These are phyloP conservation scores for Carabus problematicus DNA, from an alignment of 2,888 invertebrate genomes.

Conservation along the genomic window DNA sequence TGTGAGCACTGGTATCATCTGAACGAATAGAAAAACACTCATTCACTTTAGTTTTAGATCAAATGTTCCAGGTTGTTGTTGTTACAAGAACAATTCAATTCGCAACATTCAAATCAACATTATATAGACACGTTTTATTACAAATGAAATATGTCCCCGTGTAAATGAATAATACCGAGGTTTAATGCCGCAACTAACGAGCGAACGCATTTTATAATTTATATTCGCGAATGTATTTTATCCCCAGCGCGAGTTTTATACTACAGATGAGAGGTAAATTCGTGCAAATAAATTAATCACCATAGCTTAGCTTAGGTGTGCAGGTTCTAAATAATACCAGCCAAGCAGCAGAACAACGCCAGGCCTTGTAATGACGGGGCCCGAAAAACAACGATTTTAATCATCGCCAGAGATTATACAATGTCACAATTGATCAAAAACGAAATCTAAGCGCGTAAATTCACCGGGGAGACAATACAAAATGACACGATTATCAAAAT, in stretches of 20 bases:
- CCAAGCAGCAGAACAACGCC: no score
- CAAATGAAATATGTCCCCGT: no score
- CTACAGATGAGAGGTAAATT: constrained; percentile 8
- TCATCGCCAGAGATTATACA: constrained; percentile 25
- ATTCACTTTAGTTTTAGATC: no score
- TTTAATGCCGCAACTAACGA: not conserved
- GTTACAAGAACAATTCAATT: no score
- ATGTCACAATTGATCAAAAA: constrained; percentile 38
- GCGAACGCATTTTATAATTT: constrained; percentile 5
- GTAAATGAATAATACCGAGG: no score
- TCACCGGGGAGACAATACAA: constrained; percentile 31
- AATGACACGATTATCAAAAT: constrained; percentile 38
- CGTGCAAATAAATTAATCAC: constrained; percentile 31
- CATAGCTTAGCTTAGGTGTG: constrained; percentile 19
- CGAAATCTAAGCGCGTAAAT: constrained; percentile 21
- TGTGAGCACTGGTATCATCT: constrained; percentile 10
- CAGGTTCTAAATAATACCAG: constrained; percentile 18
- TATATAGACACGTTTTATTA: not conserved
- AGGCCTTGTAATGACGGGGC: no score
- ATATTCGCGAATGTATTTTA: constrained; percentile 4
- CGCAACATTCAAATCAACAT: constrained; percentile 3
- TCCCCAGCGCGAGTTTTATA: constrained; percentile 5
- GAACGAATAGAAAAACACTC: constrained; percentile 13
- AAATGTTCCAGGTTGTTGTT: not conserved
- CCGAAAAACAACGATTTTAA: constrained; percentile 34